Evolutionary conservation across 2,888 invertebrate genomes (phyloP).

Genomic region (Myopa testacea): DNA sequence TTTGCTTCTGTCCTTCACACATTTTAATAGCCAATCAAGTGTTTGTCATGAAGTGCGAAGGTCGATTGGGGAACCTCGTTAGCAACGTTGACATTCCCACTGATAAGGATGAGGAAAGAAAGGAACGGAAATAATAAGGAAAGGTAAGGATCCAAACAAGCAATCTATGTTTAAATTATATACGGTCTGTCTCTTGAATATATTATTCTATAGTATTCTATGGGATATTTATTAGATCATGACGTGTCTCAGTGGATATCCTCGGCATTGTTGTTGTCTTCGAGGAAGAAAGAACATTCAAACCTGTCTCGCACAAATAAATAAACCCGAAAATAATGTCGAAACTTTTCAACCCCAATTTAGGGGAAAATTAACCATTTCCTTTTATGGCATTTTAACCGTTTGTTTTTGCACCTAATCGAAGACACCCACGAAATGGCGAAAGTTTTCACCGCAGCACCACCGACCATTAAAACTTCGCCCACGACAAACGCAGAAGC

Average conservation of each 20-base stretch:
- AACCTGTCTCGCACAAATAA: not conserved
- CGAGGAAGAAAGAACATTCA: not conserved
- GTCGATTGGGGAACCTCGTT: not conserved
- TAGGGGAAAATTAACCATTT: slow-evolving; percentile 29
- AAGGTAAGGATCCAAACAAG: not conserved
- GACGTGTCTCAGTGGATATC: not conserved
- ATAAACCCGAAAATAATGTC: not conserved
- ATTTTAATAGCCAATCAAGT: not conserved
- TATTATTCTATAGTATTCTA: no score
- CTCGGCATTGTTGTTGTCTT: no score
- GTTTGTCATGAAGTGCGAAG: not conserved
- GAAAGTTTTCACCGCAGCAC: slow-evolving; percentile 31
- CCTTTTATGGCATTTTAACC: slow-evolving; percentile 25
- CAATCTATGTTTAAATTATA: no score
- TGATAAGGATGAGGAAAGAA: not conserved
- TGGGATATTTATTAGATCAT: no score
- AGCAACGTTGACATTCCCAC: no score
- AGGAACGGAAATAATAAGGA: not conserved
- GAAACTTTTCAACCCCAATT: slow-evolving; percentile 27
- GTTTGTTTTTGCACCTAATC: slow-evolving; percentile 33
- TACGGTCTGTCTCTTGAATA: no score
- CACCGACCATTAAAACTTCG: slow-evolving; percentile 30
- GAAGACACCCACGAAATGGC: slow-evolving; percentile 23
- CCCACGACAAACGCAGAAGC: not conserved
- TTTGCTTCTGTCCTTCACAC: not conserved